These are phyloP conservation scores for Panorpa germanica DNA, from an alignment of 2,888 invertebrate genomes.

Conservation along the genomic window DNA sequence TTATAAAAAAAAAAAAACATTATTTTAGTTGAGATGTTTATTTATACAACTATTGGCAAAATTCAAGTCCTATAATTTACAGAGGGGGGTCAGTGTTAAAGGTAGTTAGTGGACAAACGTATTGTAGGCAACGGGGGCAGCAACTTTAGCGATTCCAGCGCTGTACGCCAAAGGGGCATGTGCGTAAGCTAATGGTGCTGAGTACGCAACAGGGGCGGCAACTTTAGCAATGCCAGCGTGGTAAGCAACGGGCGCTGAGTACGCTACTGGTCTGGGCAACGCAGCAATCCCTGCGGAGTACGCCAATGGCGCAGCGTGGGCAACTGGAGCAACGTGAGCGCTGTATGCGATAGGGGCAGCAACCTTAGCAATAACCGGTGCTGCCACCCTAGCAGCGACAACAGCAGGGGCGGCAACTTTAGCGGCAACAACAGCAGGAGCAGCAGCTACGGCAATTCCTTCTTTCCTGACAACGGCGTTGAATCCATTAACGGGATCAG, in stretches of 20 bases:
- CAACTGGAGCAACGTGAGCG: constrained; percentile 5
- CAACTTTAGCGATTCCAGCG: constrained; percentile 6
- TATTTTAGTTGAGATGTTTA: no score
- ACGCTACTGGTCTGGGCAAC: constrained; percentile 4
- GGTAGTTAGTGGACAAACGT: no score
- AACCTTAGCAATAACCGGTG: no score
- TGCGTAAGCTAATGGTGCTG: constrained; percentile 8
- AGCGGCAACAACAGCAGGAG: constrained; percentile 10
- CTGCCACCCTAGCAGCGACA: background rate
- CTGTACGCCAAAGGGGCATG: constrained; percentile 6
- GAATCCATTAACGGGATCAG: constrained; percentile 22
- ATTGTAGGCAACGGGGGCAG: constrained; percentile 3
- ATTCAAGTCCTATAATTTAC: no score
- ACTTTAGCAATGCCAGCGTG: background rate
- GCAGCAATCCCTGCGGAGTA: no score
- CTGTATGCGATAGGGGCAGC: constrained; percentile 5
- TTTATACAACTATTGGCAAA: no score
- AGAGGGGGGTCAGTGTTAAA: no score
- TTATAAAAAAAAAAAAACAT: no score
- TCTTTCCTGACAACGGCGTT: constrained; percentile 22
- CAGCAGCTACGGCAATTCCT: constrained; percentile 11
- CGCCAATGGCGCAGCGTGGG: no score
- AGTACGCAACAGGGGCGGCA: constrained; percentile 8
- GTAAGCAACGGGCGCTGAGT: constrained; percentile 6
- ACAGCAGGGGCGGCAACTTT: constrained; percentile 8